These are phyloP conservation scores for Catostomus latipinnis DNA, from an alignment of 2,797 vertebrate genomes.

Conservation along the genomic window DNA sequence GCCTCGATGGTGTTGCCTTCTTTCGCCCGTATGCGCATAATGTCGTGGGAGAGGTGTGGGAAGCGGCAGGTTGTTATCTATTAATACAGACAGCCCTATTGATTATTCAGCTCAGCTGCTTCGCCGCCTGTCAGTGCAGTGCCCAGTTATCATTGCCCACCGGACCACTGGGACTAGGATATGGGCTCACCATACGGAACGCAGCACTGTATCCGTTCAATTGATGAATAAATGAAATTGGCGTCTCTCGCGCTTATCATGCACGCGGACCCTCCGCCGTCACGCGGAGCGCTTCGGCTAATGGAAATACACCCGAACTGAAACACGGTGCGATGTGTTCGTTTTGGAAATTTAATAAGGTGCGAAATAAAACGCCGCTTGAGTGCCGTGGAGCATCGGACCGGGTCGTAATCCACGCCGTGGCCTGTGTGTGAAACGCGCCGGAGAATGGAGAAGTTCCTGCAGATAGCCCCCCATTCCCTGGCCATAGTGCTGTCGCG, in stretches of 20 bases:
- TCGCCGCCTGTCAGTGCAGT: neutral
- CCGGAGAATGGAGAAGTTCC: constrained; percentile 80
- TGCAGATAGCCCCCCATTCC: constrained; percentile 91
- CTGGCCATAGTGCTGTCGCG: constrained; percentile 89
- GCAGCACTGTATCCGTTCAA: neutral
- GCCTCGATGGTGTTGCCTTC: constrained; percentile 33
- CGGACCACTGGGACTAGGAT: constrained; percentile 18
- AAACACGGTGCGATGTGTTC: constrained; percentile 53
- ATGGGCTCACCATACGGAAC: constrained; percentile 35
- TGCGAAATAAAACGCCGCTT: constrained; percentile 59
- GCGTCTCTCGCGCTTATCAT: constrained; percentile 23
- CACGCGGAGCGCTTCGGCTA: constrained; percentile 40
- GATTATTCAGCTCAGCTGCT: constrained; percentile 16
- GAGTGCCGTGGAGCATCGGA: constrained; percentile 43
- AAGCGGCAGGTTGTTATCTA: constrained; percentile 38
- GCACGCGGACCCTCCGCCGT: constrained; percentile 45
- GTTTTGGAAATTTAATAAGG: constrained; percentile 56
- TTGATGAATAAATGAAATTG: constrained; percentile 42
- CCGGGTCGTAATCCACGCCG: constrained; percentile 35
- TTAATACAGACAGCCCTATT: constrained; percentile 27
- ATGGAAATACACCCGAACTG: constrained; percentile 38
- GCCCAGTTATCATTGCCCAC: constrained; percentile 5
- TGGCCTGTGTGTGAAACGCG: constrained; percentile 47
- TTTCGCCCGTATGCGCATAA: constrained; percentile 36
- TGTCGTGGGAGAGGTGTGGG: constrained; percentile 39